Conservation (phyloP, 2,797 vertebrate species). For the Silurus lanzhouensis region DNA sequence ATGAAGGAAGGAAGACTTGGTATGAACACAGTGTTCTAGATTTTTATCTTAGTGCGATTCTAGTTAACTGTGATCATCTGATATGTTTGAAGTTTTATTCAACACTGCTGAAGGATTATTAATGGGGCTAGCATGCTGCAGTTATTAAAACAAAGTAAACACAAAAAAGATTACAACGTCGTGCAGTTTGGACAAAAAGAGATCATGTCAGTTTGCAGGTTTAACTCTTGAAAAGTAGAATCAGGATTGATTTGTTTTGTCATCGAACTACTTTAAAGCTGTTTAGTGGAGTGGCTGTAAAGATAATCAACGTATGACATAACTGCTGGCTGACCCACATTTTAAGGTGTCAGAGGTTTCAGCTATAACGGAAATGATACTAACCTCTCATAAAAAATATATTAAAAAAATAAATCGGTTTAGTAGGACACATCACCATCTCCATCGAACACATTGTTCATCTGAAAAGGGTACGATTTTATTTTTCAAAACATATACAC, state of each 20-base stretch:
- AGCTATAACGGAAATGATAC: neutral
- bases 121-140: neutral
- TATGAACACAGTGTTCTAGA: neutral
- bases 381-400: neutral
- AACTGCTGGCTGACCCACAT: neutral
- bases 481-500: too few species aligned
- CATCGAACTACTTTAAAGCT: neutral
- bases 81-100: neutral
- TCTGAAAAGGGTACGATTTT: too few species aligned
- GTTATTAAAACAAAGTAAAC: neutral
- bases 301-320: neutral
- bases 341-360: neutral
- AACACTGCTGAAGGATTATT: neutral
- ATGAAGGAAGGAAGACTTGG: slow-evolving; percentile 9
- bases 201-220: neutral
- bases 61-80: neutral
- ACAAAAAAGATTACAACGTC: neutral
- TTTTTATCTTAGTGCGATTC: neutral
- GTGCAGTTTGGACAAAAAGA: neutral
- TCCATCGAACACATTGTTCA: too few species aligned
- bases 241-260: neutral
- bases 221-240: neutral
- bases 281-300: neutral
- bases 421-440: too few species aligned
- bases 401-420: too few species aligned